These are phyloP conservation scores for Crocuta crocuta DNA, from an alignment of 2,113 vertebrate genomes.

Conservation along the genomic window DNA sequence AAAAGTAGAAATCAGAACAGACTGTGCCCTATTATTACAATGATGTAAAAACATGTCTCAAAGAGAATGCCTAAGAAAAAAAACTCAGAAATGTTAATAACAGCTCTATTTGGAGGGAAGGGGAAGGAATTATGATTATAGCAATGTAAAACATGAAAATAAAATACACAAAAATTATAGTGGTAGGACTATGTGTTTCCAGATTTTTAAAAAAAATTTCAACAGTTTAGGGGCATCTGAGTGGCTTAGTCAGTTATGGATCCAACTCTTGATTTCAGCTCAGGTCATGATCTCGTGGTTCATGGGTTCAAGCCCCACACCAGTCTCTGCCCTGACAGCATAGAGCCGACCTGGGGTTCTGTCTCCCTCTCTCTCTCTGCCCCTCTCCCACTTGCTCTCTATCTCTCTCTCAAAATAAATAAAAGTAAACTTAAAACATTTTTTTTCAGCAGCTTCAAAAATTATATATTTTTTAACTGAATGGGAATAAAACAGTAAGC, in stretches of 20 bases:
- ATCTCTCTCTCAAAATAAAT: too few species aligned
- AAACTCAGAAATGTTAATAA: conserved; percentile 42
- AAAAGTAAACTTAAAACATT: too few species aligned
- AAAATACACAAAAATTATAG: conserved; percentile 38
- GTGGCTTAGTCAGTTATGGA: too few species aligned
- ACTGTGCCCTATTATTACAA: background rate
- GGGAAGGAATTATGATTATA: background rate
- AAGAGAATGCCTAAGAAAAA: background rate
- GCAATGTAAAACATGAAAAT: conserved; percentile 1
- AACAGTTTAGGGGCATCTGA: background rate
- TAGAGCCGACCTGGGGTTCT: too few species aligned
- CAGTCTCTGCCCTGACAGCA: too few species aligned
- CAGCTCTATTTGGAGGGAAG: background rate
- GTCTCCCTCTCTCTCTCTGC: too few species aligned
- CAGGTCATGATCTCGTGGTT: too few species aligned
- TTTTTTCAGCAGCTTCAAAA: conserved; percentile 10
- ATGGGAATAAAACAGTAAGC: conserved; percentile 37
- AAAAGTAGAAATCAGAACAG: background rate
- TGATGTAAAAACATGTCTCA: background rate
- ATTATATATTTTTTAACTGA: background rate
- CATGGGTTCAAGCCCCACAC: too few species aligned
- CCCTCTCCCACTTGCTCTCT: too few species aligned
- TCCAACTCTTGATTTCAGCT: too few species aligned
- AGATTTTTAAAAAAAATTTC: background rate
- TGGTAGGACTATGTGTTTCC: background rate